Evolutionary conservation across 2,888 invertebrate species (phyloP).

Genomic region (Cotesia congregata): DNA sequence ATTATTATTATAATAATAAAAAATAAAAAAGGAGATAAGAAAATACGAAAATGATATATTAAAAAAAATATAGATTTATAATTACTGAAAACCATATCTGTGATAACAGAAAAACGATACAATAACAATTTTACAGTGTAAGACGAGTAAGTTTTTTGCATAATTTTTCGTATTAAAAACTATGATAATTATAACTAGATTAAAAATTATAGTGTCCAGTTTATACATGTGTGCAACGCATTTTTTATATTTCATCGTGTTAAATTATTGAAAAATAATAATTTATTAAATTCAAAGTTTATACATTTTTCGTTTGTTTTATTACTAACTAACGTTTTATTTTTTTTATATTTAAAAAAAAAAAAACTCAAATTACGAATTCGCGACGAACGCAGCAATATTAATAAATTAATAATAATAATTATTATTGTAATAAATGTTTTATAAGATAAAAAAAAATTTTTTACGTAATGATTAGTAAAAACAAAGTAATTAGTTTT

Average conservation of each 20-base stretch:
- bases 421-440: not conserved
- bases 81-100: slow-evolving; percentile 63
- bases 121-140: slow-evolving; percentile 63
- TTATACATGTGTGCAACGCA: slow-evolving; percentile 35
- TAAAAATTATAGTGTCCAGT: slow-evolving; percentile 31
- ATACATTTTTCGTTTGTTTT: not conserved
- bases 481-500: not conserved
- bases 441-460: not conserved
- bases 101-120: slow-evolving; percentile 69
- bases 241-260: slow-evolving; percentile 42
- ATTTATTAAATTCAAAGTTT: not conserved
- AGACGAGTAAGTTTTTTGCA: slow-evolving; percentile 41
- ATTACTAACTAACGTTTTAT: not conserved
- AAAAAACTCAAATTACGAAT: not conserved
- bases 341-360: not conserved
- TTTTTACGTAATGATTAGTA: not conserved
- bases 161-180: slow-evolving; percentile 44
- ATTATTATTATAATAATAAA: not conserved
- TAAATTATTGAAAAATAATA: not conserved
- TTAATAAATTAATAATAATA: not conserved
- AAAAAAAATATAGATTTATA: slow-evolving; percentile 31
- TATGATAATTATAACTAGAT: slow-evolving; percentile 7
- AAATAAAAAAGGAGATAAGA: slow-evolving; percentile 21
- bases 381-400: not conserved
- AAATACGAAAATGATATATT: not conserved